phyloP scores from a whole-genome alignment of 1,140 invertebrate species.

The Drosophila pectinifera region DNA sequence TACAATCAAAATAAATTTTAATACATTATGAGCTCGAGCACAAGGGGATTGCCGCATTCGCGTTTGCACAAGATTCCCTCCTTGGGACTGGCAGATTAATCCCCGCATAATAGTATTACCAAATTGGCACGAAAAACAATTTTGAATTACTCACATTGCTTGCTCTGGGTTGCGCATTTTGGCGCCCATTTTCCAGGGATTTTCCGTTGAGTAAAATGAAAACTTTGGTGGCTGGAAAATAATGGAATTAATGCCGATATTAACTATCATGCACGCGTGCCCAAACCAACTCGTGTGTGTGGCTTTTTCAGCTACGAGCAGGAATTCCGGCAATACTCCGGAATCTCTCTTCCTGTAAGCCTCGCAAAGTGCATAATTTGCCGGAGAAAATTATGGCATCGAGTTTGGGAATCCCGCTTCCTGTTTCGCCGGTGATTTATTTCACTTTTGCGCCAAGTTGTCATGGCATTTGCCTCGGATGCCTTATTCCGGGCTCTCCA shows the following conservation, averaged over 20 bases:
- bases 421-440: conserved; percentile 73
- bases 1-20: conserved; percentile 36
- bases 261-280: conserved; percentile 50
- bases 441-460: conserved; percentile 71
- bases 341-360: conserved; percentile 45
- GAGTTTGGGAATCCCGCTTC: conserved; percentile 24
- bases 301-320: conserved; percentile 1
- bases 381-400: conserved; percentile 59
- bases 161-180: background rate
- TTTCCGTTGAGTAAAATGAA: conserved; percentile 1
- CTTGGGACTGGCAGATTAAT: conserved; percentile 27
- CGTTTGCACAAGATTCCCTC: background rate
- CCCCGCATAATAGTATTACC: conserved; percentile 20
- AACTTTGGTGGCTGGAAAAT: conserved; percentile 17
- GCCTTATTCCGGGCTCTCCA: conserved; percentile 3
- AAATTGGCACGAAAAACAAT: conserved; percentile 31
- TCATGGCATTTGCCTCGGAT: conserved; percentile 69
- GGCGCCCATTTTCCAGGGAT: conserved; percentile 17
- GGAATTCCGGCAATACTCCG: conserved; percentile 4
- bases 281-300: conserved; percentile 19
- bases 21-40: conserved; percentile 19
- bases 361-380: conserved; percentile 73
- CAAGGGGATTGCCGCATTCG: conserved; percentile 1
- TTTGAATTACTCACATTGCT: conserved; percentile 1
- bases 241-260: conserved; percentile 36